phyloP scores from a whole-genome alignment of 2,113 vertebrate genomes.

The Psittacula cyanocephala region DNA sequence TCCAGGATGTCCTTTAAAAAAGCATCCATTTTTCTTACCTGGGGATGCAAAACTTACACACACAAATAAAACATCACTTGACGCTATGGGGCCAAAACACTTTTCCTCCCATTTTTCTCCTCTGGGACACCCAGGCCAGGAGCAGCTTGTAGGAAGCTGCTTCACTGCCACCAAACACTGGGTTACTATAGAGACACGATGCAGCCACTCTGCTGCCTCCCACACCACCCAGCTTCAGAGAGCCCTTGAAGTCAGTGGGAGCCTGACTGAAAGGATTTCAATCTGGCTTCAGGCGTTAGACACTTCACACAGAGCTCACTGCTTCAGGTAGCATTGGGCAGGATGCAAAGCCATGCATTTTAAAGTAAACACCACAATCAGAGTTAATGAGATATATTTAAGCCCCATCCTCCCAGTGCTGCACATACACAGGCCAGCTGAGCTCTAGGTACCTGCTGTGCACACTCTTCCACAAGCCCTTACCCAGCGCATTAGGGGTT shows the following conservation, averaged over 20 bases:
- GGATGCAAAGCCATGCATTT: accelerated
- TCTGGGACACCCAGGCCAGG: too few species aligned
- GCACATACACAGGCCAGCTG: accelerated
- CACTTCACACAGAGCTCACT: accelerated
- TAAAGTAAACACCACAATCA: not conserved
- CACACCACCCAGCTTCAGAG: not conserved
- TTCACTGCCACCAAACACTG: not conserved
- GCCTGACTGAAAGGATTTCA: not conserved
- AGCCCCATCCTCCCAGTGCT: accelerated
- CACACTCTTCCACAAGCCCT: accelerated
- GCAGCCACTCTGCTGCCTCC: not conserved
- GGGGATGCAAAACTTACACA: not conserved
- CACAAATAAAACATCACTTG: not conserved
- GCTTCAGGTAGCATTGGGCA: accelerated
- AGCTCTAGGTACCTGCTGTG: not conserved
- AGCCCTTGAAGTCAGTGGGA: accelerated
- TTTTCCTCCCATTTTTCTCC: too few species aligned
- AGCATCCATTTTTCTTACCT: not conserved
- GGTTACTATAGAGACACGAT: not conserved
- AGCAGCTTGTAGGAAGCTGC: not conserved
- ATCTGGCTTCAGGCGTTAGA: accelerated
- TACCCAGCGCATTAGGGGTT: accelerated
- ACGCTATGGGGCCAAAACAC: accelerated
- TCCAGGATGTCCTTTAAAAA: slow-evolving; percentile 3
- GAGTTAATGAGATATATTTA: accelerated